Conservation (phyloP, 2,113 vertebrate species). For the Pica pica region DNA sequence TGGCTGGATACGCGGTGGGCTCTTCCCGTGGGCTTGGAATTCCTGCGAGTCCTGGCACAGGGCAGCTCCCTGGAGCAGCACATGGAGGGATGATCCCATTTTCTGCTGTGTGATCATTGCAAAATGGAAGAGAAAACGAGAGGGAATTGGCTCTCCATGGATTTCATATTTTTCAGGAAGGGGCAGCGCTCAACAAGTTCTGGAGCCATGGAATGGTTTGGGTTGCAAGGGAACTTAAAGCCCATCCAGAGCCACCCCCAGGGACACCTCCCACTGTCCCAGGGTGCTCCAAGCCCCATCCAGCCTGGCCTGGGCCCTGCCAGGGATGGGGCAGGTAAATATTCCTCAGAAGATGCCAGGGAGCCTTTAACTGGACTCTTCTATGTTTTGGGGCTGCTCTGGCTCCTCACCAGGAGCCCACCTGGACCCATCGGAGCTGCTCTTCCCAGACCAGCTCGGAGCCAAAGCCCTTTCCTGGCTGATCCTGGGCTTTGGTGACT, state of each 20-base stretch:
- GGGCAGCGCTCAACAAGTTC: not conserved
- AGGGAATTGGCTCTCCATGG: not conserved
- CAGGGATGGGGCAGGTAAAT: not conserved
- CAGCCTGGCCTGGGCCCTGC: not conserved
- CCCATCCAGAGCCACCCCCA: not conserved
- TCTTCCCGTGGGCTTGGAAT: not conserved
- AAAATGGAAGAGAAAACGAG: not conserved
- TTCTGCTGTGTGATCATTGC: not conserved
- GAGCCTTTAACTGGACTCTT: not conserved
- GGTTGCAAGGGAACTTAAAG: not conserved
- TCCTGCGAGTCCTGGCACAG: fast-evolving
- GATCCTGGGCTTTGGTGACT: not conserved
- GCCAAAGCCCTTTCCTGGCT: not conserved
- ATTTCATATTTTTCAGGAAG: not conserved
- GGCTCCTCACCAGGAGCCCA: not conserved
- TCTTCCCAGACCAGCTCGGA: not conserved
- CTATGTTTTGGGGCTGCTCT: not conserved
- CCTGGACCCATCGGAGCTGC: not conserved
- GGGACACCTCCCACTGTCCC: not conserved
- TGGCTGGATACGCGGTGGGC: fast-evolving
- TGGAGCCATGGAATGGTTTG: not conserved
- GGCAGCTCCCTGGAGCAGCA: not conserved
- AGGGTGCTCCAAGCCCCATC: not conserved
- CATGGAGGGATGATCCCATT: fast-evolving
- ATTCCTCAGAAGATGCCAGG: not conserved